phyloP scores from a whole-genome alignment of 30 jellyfish, hydroid and myxozoan genomes.

The Mastigias papua region DNA sequence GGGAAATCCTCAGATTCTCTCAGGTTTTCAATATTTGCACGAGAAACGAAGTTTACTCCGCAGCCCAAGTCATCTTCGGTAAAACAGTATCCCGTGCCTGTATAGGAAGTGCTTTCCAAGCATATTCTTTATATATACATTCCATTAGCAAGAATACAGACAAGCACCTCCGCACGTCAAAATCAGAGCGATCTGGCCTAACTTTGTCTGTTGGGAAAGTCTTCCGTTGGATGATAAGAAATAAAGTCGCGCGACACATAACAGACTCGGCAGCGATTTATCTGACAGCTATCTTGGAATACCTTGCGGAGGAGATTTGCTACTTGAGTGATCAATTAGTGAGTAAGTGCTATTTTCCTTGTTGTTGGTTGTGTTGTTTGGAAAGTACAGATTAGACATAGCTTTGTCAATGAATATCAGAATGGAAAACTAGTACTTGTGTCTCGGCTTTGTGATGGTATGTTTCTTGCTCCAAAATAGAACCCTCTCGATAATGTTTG shows the following conservation, averaged over 20 bases:
- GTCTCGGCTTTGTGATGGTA: too few species aligned
- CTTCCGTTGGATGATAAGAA: conserved; percentile 62
- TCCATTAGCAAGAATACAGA: conserved; percentile 46
- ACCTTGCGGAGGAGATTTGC: conserved; percentile 62
- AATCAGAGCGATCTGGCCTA: conserved; percentile 69
- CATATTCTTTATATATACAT: conserved; percentile 45
- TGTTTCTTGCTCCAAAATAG: too few species aligned
- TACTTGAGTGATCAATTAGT: conserved; percentile 46
- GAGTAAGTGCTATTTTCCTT: conserved; percentile 15
- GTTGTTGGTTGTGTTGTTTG: not conserved
- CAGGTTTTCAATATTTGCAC: conserved; percentile 57
- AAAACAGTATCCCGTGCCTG: conserved; percentile 71
- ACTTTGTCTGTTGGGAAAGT: conserved; percentile 65
- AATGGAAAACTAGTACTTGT: too few species aligned
- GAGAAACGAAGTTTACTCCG: conserved; percentile 68
- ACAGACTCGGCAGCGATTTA: conserved; percentile 68
- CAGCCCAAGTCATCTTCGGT: conserved; percentile 64
- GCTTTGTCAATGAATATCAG: too few species aligned
- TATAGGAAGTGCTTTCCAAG: conserved; percentile 68
- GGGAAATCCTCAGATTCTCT: conserved; percentile 57
- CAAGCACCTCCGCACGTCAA: conserved; percentile 40
- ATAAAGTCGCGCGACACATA: conserved; percentile 50
- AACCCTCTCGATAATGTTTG: too few species aligned
- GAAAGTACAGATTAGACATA: too few species aligned
- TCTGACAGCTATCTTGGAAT: conserved; percentile 59